Conservation (phyloP, 1,140 invertebrate genomes). For the Plutomurus gul region DNA sequence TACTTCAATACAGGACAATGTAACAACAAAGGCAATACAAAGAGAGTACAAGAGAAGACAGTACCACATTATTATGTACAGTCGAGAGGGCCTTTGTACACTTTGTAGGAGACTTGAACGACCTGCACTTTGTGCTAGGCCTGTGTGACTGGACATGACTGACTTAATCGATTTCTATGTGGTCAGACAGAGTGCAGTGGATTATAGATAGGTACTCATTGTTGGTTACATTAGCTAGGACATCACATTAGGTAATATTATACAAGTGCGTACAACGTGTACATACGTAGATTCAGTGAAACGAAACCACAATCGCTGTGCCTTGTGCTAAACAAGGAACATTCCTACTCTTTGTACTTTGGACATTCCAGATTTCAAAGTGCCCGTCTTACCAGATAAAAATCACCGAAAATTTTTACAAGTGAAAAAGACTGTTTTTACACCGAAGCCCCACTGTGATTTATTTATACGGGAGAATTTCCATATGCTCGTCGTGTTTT, state of each 20-base stretch:
- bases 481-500: background rate
- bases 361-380: conserved; percentile 43
- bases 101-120: background rate
- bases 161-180: conserved; percentile 8
- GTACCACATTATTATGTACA: background rate
- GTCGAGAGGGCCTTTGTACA: background rate
- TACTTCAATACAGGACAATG: background rate
- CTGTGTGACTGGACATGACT: too few species aligned
- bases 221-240: too few species aligned
- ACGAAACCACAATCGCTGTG: too few species aligned
- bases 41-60: background rate
- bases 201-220: background rate
- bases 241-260: too few species aligned
- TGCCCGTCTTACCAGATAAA: conserved; percentile 45
- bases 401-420: conserved; percentile 52
- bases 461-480: conserved; percentile 41
- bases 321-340: too few species aligned
- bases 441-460: conserved; percentile 47
- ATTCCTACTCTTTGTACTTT: conserved; percentile 27
- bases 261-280: too few species aligned
- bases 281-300: too few species aligned
- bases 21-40: background rate
- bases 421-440: conserved; percentile 51
- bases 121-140: too few species aligned
- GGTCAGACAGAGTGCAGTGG: background rate